Percentiles rank a stretch among this genome's conserved stretches.
These are phyloP conservation scores for Phaonia tiefii DNA, from an alignment of 2,888 invertebrate genomes.

Conservation along the genomic window DNA sequence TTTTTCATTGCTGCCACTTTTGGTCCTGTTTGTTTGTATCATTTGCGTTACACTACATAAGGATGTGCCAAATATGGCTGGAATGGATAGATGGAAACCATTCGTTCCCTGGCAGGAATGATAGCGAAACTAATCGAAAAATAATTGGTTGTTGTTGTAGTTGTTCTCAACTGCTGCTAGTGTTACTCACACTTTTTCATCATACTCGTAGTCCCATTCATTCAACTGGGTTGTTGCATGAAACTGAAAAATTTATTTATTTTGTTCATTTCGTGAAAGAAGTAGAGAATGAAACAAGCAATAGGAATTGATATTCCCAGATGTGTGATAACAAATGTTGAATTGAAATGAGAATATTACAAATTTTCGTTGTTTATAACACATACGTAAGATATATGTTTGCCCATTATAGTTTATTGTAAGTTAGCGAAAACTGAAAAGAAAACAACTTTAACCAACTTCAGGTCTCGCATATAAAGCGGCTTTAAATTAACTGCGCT, in stretches of 20 bases:
- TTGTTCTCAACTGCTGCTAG: slow-evolving; percentile 67
- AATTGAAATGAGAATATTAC: slow-evolving; percentile 67
- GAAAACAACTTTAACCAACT: slow-evolving; percentile 9
- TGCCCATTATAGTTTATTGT: slow-evolving; percentile 60
- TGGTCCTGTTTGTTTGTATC: slow-evolving; percentile 45
- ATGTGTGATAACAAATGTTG: slow-evolving; percentile 75
- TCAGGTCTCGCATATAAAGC: no score
- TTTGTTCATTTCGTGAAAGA: slow-evolving; percentile 59
- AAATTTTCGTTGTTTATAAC: slow-evolving; percentile 59
- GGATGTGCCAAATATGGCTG: slow-evolving; percentile 73
- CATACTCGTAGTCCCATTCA: slow-evolving; percentile 35
- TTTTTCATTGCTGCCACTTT: slow-evolving; percentile 48
- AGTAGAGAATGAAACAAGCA: slow-evolving; percentile 70
- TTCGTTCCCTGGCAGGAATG: slow-evolving; percentile 72
- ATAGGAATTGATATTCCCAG: slow-evolving; percentile 75
- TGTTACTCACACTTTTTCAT: slow-evolving; percentile 56
- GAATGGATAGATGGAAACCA: slow-evolving; percentile 57
- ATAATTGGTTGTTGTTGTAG: slow-evolving; percentile 78
- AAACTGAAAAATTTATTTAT: slow-evolving; percentile 50
- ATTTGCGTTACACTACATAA: slow-evolving; percentile 53
- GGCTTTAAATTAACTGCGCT: no score
- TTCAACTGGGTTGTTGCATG: slow-evolving; percentile 44
- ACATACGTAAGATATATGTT: slow-evolving; percentile 58
- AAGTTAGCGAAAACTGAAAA: slow-evolving; percentile 48
- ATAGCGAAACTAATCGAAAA: slow-evolving; percentile 80